phyloP scores from a whole-genome alignment of 2,888 invertebrate species.

The Calameuta pallipes region DNA sequence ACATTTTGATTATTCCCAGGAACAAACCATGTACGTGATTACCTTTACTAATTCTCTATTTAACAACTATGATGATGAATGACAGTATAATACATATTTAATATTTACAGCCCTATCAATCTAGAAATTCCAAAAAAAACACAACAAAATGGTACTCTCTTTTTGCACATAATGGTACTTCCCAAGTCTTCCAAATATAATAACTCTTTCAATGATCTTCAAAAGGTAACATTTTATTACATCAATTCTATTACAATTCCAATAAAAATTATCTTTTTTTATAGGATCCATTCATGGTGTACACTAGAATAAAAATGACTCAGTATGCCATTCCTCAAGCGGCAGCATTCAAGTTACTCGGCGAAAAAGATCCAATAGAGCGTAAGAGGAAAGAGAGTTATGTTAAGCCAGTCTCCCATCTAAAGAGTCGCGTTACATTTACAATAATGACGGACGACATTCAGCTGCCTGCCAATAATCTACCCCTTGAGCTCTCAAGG shows the following conservation, averaged over 20 bases:
- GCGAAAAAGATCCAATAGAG: constrained; percentile 60
- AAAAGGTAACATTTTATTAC: constrained; percentile 60
- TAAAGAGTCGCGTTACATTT: constrained; percentile 78
- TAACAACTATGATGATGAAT: neutral
- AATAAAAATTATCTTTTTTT: constrained; percentile 1
- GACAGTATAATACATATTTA: constrained; percentile 13
- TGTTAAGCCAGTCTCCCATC: constrained; percentile 77
- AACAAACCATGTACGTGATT: constrained; percentile 68
- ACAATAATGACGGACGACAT: constrained; percentile 82
- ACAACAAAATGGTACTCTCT: constrained; percentile 86
- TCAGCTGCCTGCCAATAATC: constrained; percentile 73
- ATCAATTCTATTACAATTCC: neutral
- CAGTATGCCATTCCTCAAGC: constrained; percentile 81
- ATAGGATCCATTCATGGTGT: constrained; percentile 66
- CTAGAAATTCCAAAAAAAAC: constrained; percentile 80
- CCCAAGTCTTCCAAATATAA: constrained; percentile 70
- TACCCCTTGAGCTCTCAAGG: constrained; percentile 77
- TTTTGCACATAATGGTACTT: constrained; percentile 79
- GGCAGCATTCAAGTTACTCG: constrained; percentile 78
- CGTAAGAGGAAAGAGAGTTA: constrained; percentile 20
- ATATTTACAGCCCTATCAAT: constrained; percentile 71
- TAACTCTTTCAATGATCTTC: constrained; percentile 71
- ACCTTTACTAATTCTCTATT: neutral
- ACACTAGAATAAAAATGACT: constrained; percentile 76
- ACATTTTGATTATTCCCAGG: constrained; percentile 75